Base-by-base conservation (phyloP, 1,140 invertebrate genomes). In the Apis laboriosa region DNA sequence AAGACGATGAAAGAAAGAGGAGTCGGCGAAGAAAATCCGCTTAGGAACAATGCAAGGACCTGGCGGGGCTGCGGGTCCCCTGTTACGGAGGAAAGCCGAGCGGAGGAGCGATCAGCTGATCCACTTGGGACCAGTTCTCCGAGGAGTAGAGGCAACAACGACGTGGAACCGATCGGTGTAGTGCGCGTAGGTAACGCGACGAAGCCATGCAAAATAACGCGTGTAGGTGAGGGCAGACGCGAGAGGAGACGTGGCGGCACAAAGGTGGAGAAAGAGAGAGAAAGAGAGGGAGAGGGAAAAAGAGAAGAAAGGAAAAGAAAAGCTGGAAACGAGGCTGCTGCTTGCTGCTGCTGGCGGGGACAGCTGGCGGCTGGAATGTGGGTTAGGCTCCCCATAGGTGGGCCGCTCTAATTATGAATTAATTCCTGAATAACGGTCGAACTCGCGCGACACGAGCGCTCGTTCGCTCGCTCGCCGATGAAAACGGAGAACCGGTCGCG, bases 361-460 rank as follows among this genome's bases (percentile, higher is more conserved):
- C 91, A 92, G 91, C 91, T 92, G 91, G 88, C 88, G 87, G 68
- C 80, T 87, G 92, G 92, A 93, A 94, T 93, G 93, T 93, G 92
- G 92, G 93, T 93, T 93, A 93, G 92, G 92, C 90, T 87, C 86
- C 87, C 91, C 88, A 87, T 91, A 92, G 89, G 87, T 90, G 89
- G 87, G 88, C 89, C 91, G 92, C 90, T 93, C 92, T 93, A 93
- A 93, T 94, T 93, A 94, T 93, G 91, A 93, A 93, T 93, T 93
- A 93, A 93, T 94, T 92, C 87, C 84, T 89, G 89, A 92, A 88
- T 93, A 94, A 93, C 92, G 92, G 92, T 92, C 88, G 88, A 88
- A 90, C 87, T 79, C 87, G 89, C 86, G 90, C 87, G 90, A 90
- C 90, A 91, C 85, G 85, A 83, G 24, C 67, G 55, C 53, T 43